Conservation (phyloP, 2,888 invertebrate species). For the Gastracanthus pulcherrimus region DNA sequence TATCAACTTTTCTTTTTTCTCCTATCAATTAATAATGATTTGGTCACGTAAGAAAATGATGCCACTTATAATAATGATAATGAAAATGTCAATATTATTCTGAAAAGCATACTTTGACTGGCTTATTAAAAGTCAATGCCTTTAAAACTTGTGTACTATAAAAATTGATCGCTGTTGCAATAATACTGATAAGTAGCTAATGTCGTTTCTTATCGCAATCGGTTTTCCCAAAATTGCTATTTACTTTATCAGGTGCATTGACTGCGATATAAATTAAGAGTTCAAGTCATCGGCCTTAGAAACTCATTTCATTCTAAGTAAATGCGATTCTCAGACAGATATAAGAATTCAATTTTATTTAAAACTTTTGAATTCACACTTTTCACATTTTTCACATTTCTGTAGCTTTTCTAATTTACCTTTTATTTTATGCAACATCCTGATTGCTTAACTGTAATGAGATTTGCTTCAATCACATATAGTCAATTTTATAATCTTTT, state of each 20-base stretch:
- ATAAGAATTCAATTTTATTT: too few species aligned
- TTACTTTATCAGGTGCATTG: slow-evolving; percentile 6
- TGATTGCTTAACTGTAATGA: too few species aligned
- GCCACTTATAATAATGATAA: neutral
- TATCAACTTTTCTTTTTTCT: neutral
- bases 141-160: neutral
- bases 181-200: neutral
- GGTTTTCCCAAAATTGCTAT: slow-evolving; percentile 12
- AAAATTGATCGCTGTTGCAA: slow-evolving; percentile 9
- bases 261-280: neutral
- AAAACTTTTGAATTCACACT: too few species aligned
- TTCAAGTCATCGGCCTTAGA: neutral
- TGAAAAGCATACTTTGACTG: neutral
- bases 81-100: neutral
- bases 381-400: too few species aligned
- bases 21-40: neutral
- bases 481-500: too few species aligned
- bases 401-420: too few species aligned
- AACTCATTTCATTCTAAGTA: too few species aligned
- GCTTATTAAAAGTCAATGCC: neutral
- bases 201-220: neutral
- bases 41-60: neutral
- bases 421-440: too few species aligned
- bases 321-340: too few species aligned
- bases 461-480: too few species aligned